Conservation (phyloP, 2,797 vertebrate species). For the Eulemur rubriventer region DNA sequence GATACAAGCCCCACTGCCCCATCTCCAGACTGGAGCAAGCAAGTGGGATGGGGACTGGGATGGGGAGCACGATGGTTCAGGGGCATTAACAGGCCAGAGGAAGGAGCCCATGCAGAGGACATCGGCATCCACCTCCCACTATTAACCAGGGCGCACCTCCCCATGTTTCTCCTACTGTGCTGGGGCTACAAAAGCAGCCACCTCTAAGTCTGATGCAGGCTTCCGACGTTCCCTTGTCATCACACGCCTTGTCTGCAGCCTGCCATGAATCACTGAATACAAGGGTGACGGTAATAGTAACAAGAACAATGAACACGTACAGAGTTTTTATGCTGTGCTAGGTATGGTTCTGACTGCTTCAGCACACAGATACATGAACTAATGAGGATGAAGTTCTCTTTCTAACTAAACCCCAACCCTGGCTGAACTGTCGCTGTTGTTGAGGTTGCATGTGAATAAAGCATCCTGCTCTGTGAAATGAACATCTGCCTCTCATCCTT, state of each 20-base stretch:
- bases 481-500: slow-evolving; percentile 44
- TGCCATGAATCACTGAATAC: not conserved
- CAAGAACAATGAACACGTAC: not conserved
- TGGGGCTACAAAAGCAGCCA: not conserved
- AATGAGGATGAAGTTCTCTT: not conserved
- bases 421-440: not conserved
- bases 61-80: not conserved
- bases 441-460: fast-evolving
- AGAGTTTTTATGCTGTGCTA: not conserved
- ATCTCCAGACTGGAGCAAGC: not conserved
- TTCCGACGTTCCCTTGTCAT: not conserved
- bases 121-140: fast-evolving
- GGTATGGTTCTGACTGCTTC: not conserved
- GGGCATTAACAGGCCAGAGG: not conserved
- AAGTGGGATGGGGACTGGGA: no score
- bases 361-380: fast-evolving
- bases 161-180: fast-evolving
- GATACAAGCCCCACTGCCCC: fast-evolving
- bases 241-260: not conserved
- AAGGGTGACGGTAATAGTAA: not conserved
- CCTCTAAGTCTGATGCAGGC: not conserved
- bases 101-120: fast-evolving
- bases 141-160: not conserved
- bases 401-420: not conserved
- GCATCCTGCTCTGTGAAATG: not conserved